These are phyloP conservation scores for Latrodectus geometricus DNA, from an alignment of 1,140 invertebrate genomes.

Conservation along the genomic window DNA sequence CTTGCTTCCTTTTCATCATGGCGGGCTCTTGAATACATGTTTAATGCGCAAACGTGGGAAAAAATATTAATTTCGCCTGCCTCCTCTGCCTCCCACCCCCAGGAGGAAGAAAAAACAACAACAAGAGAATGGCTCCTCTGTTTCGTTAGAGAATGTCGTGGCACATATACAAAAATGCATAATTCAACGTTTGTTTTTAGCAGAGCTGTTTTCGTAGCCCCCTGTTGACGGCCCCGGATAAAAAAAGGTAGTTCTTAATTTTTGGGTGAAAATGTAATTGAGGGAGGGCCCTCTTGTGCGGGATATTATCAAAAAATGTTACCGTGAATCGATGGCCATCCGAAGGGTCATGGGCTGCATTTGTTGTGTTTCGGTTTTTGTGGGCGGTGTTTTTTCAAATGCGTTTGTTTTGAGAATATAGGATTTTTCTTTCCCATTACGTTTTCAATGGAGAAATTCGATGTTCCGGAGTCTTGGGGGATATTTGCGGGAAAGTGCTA, in stretches of 20 bases:
- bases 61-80: constrained; percentile 49
- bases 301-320: constrained; percentile 1
- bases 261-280: constrained; percentile 24
- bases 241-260: constrained; percentile 35
- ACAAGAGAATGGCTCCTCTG: not conserved
- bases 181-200: constrained; percentile 47
- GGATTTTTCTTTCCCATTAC: no score
- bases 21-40: constrained; percentile 35
- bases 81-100: not conserved
- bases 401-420: no score
- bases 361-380: not conserved
- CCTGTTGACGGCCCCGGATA: not conserved
- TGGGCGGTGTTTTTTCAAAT: no score
- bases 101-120: not conserved
- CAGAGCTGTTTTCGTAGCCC: not conserved
- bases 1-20: constrained; percentile 42
- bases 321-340: not conserved
- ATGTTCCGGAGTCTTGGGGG: no score
- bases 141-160: constrained; percentile 17
- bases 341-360: not conserved
- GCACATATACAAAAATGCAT: constrained; percentile 30
- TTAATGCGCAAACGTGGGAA: constrained; percentile 56
- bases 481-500: no score
- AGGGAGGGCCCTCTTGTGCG: not conserved
- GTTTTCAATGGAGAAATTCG: no score